Conservation (phyloP, 2,888 invertebrate genomes). For the Xestoiulus laeticollis region DNA sequence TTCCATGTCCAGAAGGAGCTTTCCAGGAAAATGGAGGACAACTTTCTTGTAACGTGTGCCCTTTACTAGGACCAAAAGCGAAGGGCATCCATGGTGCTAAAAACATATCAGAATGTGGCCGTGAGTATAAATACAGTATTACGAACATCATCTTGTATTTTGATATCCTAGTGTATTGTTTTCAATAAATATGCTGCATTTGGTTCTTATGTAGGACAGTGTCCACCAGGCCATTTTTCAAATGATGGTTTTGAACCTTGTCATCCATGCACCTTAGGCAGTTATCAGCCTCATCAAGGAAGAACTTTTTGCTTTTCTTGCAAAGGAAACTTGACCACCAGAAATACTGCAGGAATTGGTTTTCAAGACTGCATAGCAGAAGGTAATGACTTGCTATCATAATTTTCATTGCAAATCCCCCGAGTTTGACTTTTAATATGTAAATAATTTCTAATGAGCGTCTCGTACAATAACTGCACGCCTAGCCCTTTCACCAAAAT, state of each 20-base stretch:
- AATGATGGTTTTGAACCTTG: conserved; percentile 64
- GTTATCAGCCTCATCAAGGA: conserved; percentile 64
- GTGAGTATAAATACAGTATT: conserved; percentile 46
- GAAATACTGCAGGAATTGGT: not conserved
- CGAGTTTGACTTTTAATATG: too few species aligned
- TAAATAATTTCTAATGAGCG: too few species aligned
- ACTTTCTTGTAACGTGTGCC: conserved; percentile 61
- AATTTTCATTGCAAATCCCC: not conserved
- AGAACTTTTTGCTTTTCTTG: conserved; percentile 63
- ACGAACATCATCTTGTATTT: not conserved
- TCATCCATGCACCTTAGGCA: conserved; percentile 62
- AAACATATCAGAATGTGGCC: conserved; percentile 53
- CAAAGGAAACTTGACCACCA: conserved; percentile 55
- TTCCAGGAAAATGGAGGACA: conserved; percentile 63
- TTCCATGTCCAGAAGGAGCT: conserved; percentile 62
- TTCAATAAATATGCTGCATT: not conserved
- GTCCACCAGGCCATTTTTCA: conserved; percentile 63
- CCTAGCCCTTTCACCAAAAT: too few species aligned
- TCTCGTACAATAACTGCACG: too few species aligned
- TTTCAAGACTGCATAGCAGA: conserved; percentile 42
- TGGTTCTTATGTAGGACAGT: conserved; percentile 60
- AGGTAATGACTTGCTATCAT: conserved; percentile 9
- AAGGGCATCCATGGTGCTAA: conserved; percentile 50
- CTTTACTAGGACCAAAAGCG: conserved; percentile 56
- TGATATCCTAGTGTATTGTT: not conserved